These are phyloP conservation scores for Isoperla grammatica DNA, from an alignment of 2,888 invertebrate species.

Conservation along the genomic window DNA sequence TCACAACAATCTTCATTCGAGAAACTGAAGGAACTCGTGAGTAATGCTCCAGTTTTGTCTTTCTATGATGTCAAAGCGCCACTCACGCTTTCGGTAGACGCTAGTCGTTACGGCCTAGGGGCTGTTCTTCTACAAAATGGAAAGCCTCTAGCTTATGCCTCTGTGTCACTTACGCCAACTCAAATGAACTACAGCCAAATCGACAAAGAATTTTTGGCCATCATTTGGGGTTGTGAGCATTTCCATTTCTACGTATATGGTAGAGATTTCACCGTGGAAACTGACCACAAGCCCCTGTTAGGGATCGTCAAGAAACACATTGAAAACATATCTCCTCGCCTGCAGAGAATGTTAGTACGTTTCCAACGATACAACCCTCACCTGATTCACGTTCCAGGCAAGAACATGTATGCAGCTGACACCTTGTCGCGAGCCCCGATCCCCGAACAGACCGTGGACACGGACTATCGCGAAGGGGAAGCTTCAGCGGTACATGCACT, in stretches of 20 bases:
- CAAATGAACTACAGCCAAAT: constrained; percentile 20
- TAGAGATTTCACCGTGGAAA: background rate
- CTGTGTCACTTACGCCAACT: constrained; percentile 27
- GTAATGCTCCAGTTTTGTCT: constrained; percentile 12
- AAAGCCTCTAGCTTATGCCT: constrained; percentile 22
- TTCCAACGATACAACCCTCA: background rate
- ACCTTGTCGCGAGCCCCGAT: background rate
- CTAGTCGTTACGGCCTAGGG: constrained; percentile 29
- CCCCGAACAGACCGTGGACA: background rate
- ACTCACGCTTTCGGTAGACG: constrained; percentile 29
- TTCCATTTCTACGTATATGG: constrained; percentile 6
- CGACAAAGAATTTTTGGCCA: constrained; percentile 5
- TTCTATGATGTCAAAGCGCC: constrained; percentile 23
- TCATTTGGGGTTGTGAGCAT: background rate
- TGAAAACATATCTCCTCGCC: background rate
- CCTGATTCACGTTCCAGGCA: constrained; percentile 2
- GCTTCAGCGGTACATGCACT: background rate
- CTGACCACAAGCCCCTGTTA: constrained; percentile 14
- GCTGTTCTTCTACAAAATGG: constrained; percentile 27
- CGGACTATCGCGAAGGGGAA: background rate
- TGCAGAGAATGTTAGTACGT: background rate
- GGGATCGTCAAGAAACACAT: background rate
- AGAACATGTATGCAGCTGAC: constrained; percentile 11
- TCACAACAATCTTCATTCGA: background rate
- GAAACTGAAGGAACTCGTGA: constrained; percentile 9